A percentile compares a stretch with the other conserved stretches of the same genome.
Evolutionary conservation across 2,113 vertebrate species (phyloP).

Genomic region (Psilopogon haemacephalus): DNA sequence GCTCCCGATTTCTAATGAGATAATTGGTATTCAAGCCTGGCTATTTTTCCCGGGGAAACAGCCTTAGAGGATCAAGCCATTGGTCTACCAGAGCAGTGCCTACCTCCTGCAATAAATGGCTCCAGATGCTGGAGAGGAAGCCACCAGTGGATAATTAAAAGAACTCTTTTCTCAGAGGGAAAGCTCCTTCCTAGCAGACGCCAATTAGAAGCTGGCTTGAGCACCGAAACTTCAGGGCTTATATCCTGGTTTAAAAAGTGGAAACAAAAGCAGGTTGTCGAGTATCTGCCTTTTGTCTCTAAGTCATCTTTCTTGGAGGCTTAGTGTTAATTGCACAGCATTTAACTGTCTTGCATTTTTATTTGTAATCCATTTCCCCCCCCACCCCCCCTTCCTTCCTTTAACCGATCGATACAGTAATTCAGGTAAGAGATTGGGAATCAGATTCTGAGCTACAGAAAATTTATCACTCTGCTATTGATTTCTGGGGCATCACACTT

Average conservation of each 20-base stretch:
- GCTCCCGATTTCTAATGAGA: neutral
- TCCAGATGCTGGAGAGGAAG: neutral
- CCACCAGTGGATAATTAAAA: neutral
- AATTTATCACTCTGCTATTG: conserved; percentile 1
- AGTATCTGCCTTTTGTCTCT: neutral
- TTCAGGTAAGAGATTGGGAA: conserved; percentile 31
- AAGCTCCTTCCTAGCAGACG: neutral
- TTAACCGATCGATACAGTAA: conserved; percentile 35
- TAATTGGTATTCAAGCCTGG: neutral
- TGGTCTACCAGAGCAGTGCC: neutral
- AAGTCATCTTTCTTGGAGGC: neutral
- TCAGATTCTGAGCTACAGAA: neutral
- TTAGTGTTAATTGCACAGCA: conserved; percentile 2
- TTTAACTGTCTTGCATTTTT: conserved; percentile 51
- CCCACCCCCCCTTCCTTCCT: neutral
- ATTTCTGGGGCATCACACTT: neutral
- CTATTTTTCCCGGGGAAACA: neutral
- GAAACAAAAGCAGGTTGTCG: neutral
- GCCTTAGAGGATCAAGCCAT: neutral
- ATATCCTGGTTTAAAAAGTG: neutral
- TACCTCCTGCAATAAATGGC: neutral
- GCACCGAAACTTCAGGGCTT: neutral
- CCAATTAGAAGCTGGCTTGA: neutral
- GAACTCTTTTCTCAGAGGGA: neutral
- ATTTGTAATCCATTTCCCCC: conserved; percentile 37